Conservation (phyloP, 2,113 vertebrate genomes). For the Poeciliopsis occidentalis region DNA sequence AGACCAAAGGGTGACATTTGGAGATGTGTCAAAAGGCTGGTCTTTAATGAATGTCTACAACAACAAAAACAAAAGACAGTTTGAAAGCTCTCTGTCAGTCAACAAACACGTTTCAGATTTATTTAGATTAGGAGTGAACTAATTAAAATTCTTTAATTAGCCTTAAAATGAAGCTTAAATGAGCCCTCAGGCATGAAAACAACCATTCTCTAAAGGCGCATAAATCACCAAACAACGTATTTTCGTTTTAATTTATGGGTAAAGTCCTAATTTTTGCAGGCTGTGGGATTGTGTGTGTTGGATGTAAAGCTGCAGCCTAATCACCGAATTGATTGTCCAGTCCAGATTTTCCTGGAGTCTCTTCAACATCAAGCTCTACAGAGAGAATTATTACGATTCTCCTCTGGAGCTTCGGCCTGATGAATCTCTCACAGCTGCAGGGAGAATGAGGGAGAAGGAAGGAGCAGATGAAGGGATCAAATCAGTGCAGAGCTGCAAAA, state of each 20-base stretch:
- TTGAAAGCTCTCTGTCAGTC: slow-evolving; percentile 45
- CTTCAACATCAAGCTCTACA: not conserved
- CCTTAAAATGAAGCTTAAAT: not conserved
- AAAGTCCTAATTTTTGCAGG: not conserved
- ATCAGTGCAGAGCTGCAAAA: not conserved
- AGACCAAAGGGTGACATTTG: slow-evolving; percentile 45
- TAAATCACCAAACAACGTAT: not conserved
- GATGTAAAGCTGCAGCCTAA: not conserved
- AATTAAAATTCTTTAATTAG: not conserved
- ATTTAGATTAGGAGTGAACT: slow-evolving; percentile 29
- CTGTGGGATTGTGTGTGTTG: not conserved
- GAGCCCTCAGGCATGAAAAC: not conserved
- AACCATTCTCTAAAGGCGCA: not conserved
- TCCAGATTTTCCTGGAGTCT: not conserved
- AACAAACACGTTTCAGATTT: slow-evolving; percentile 43
- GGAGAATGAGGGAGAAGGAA: not conserved
- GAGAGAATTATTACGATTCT: not conserved
- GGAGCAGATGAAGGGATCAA: not conserved
- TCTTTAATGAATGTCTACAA: slow-evolving; percentile 20
- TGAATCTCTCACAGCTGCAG: slow-evolving; percentile 36
- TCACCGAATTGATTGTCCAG: not conserved
- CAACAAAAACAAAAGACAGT: slow-evolving; percentile 59
- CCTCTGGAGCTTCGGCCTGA: not conserved
- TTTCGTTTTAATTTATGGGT: not conserved
- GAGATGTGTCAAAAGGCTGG: slow-evolving; percentile 41